phyloP scores from a whole-genome alignment of 2,797 vertebrate genomes.

The Platalea minor region DNA sequence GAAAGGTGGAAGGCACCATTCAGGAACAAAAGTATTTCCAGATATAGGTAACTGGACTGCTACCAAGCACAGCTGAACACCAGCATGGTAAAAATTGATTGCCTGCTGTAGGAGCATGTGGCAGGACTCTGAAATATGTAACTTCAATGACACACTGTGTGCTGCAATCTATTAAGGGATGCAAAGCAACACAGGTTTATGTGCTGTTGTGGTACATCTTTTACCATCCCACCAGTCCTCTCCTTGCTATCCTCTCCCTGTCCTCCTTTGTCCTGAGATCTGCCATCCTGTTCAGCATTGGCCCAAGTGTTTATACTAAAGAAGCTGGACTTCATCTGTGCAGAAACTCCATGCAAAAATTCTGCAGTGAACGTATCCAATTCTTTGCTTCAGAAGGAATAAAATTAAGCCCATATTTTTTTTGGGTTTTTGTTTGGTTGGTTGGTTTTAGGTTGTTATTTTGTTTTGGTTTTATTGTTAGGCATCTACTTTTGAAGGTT shows the following conservation, averaged over 20 bases:
- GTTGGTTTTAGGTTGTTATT: neutral
- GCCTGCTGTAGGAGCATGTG: neutral
- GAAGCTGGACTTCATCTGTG: accelerated
- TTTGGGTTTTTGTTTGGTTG: neutral
- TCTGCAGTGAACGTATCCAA: neutral
- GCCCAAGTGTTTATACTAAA: neutral
- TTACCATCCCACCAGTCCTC: neutral
- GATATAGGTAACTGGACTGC: neutral
- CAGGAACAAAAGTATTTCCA: neutral
- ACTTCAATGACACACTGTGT: neutral
- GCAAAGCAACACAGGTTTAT: neutral
- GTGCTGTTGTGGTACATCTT: neutral
- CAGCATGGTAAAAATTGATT: neutral
- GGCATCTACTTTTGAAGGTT: neutral
- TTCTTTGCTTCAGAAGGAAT: neutral
- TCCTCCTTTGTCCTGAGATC: neutral
- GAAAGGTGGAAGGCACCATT: neutral
- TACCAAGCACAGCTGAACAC: neutral
- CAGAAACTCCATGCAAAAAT: neutral
- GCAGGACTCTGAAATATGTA: neutral
- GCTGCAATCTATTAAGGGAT: neutral
- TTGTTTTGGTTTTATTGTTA: neutral
- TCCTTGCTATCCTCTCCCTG: neutral
- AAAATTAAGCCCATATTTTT: neutral
- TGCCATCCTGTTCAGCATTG: neutral